These are phyloP conservation scores for Sturnira hondurensis DNA, from an alignment of 2,113 vertebrate species.

Conservation along the genomic window DNA sequence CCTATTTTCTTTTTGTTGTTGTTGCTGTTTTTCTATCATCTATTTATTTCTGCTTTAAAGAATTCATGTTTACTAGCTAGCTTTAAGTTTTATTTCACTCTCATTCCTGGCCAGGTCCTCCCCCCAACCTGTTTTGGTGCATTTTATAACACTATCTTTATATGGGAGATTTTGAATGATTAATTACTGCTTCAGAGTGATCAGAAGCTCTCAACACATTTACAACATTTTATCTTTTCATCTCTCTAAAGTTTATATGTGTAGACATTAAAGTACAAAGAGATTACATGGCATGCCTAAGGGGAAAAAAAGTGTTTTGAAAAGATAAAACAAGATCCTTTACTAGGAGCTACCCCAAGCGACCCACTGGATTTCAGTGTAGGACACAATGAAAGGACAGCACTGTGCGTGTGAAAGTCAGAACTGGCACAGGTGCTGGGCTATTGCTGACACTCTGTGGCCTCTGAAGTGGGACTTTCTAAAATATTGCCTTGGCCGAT, in stretches of 20 bases:
- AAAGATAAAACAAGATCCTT: slow-evolving; percentile 1
- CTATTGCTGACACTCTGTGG: neutral
- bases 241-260: neutral
- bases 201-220: slow-evolving; percentile 1
- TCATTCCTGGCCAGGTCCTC: neutral
- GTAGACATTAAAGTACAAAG: slow-evolving; percentile 4
- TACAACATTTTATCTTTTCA: slow-evolving; percentile 23
- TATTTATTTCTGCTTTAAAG: neutral
- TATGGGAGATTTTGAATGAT: neutral
- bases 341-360: neutral
- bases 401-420: neutral
- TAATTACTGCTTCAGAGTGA: neutral
- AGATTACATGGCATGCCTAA: neutral
- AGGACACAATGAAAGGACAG: neutral
- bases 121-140: neutral
- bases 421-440: neutral
- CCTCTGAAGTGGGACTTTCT: neutral
- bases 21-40: neutral
- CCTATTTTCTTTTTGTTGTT: neutral
- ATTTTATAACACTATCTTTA: neutral
- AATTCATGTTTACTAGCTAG: neutral
- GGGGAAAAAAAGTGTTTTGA: neutral
- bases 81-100: neutral
- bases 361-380: neutral
- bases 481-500: neutral